A percentile compares a stretch with the other conserved stretches of the same genome.
Conservation (phyloP, 1,140 invertebrate species). For the Arctopsyche grandis region DNA sequence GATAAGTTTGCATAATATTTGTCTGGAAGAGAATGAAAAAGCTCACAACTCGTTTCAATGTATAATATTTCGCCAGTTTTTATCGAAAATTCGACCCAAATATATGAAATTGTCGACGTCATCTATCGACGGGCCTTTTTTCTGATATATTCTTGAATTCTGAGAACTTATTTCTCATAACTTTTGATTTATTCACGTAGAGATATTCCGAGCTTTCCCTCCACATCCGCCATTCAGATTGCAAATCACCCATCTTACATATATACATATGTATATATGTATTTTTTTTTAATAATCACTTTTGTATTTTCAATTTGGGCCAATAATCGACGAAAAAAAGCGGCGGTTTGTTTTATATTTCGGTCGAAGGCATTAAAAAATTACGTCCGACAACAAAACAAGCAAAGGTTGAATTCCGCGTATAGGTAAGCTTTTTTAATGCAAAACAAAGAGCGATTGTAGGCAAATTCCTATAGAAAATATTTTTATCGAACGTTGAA, state of each 20-base stretch:
- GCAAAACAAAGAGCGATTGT: background rate
- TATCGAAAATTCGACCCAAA: conserved; percentile 19
- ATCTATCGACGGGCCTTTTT: conserved; percentile 15
- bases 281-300: conserved; percentile 18
- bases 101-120: conserved; percentile 21
- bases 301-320: no score
- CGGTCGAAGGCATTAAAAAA: no score
- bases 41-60: no score
- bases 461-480: background rate
- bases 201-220: conserved; percentile 4
- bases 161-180: conserved; percentile 18
- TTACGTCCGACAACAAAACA: no score
- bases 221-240: conserved; percentile 12
- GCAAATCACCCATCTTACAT: background rate
- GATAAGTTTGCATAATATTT: no score
- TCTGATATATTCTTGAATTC: background rate
- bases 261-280: no score
- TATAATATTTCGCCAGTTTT: background rate
- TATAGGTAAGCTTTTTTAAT: no score
- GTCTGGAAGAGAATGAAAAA: no score
- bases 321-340: no score
- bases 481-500: background rate
- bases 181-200: conserved; percentile 23
- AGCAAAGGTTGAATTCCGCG: no score
- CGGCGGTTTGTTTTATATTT: no score